phyloP scores from a whole-genome alignment of 1,140 invertebrate species.

The Meteorus sp. region DNA sequence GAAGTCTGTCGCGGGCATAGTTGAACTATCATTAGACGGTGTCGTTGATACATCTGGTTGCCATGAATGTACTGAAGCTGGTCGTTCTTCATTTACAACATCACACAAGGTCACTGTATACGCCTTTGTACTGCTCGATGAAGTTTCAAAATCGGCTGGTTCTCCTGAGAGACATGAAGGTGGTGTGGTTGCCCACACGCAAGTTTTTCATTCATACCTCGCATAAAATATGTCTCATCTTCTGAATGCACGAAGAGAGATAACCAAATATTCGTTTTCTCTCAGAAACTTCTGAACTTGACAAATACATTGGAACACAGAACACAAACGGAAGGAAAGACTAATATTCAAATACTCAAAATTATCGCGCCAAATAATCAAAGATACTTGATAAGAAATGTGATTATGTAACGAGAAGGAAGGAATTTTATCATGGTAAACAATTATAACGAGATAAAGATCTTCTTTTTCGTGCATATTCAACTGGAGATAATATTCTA shows the following conservation, averaged over 20 bases:
- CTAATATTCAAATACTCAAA: too few species aligned
- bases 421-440: not conserved
- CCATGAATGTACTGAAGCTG: conserved; percentile 29
- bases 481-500: not conserved
- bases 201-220: too few species aligned
- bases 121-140: conserved; percentile 47
- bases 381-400: not conserved
- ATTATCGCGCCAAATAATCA: too few species aligned
- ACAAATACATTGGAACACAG: too few species aligned
- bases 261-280: too few species aligned
- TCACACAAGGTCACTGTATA: conserved; percentile 43
- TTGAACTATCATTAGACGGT: conserved; percentile 24
- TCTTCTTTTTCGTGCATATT: not conserved
- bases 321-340: not conserved
- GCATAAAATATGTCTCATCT: too few species aligned
- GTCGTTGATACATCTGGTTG: conserved; percentile 24
- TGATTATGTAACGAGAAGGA: not conserved
- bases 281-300: too few species aligned
- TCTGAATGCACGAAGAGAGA: too few species aligned
- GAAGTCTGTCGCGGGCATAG: conserved; percentile 7
- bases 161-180: conserved; percentile 46
- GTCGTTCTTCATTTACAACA: conserved; percentile 38
- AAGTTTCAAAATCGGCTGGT: conserved; percentile 43
- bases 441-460: not conserved
- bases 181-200: too few species aligned